Base-by-base conservation (phyloP, 2,797 vertebrate species). In the Lepus oiostolus region DNA sequence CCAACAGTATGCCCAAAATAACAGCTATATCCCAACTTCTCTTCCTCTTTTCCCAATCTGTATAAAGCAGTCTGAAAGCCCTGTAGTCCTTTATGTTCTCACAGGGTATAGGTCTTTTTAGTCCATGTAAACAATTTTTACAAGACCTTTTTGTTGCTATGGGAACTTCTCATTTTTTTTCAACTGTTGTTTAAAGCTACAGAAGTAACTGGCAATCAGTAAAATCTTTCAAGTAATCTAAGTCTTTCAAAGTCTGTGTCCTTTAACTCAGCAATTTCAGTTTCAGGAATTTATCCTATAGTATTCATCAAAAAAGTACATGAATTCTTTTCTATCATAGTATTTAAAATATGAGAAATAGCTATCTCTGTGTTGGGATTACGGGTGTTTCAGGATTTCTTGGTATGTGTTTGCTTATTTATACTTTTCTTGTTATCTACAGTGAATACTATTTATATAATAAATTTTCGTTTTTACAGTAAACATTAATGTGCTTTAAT, bases 211-310 rank as follows among this genome's bases (percentile, higher is more conserved):
- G 5, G 38, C 16, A 74, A 24, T 77, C 74, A 85, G 2, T 90
- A 91, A 94, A 95, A 81, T 91, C 21, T 89, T 77, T 52, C 35
- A 96, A 75, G 68, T 81, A 72, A 65, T 80, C 9, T 95, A 50
- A 79, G 6, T 14, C 7, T 89, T 88, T 65, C 30, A 13, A 70
- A 72, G 21, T 72, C 21, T 30, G 32, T 47, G 22, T 4, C 14
- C 7, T 90, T 72, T 91, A 19, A 80, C 35, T 71, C 19, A 72
- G 24, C 35, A 95, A 16, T 92, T 93, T n/a, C 38, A 42, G 3
- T 75, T 92, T 90, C 35, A 95, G 81, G 28, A 87, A 79, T 83
- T 91, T 87, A 81, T 93, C 7, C 11, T 47, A 8, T 42, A 72
- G 0, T 62, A 85, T 94, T 88, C 76, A 76, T 75, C 50, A 81